A percentile compares a stretch with the other conserved stretches of the same genome.
These are phyloP conservation scores for Aulostomus chinensis DNA, from an alignment of 2,797 vertebrate species.

Conservation along the genomic window DNA sequence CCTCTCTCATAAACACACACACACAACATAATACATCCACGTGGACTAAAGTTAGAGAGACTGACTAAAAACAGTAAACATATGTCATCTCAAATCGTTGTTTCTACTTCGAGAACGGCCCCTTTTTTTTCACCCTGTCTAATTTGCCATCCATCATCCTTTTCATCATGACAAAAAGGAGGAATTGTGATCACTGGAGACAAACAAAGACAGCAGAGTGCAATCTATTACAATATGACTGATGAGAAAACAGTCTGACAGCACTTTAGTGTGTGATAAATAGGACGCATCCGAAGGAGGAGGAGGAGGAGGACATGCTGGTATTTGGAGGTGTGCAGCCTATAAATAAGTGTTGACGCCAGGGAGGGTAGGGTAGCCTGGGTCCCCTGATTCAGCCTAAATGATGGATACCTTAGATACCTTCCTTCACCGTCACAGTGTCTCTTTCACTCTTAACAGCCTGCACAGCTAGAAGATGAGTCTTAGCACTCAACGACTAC, in stretches of 20 bases:
- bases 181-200: constrained; percentile 2
- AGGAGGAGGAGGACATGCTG: constrained; percentile 16
- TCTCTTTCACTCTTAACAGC: constrained; percentile 3
- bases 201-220: constrained; percentile 11
- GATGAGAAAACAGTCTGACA: constrained; percentile 15
- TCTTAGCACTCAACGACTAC: constrained; percentile 20
- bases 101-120: constrained; percentile 7
- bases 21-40: not conserved
- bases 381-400: constrained; percentile 63
- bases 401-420: constrained; percentile 53
- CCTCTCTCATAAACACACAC: too few relatives aligned
- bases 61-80: not conserved
- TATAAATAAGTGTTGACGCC: constrained; percentile 56
- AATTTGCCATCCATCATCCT: constrained; percentile 31
- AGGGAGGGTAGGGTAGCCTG: constrained; percentile 45
- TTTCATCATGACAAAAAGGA: constrained; percentile 34
- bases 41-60: not conserved
- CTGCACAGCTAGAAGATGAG: constrained; percentile 16
- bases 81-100: constrained; percentile 4
- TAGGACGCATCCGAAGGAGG: constrained; percentile 17
- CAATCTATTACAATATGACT: constrained; percentile 1
- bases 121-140: constrained; percentile 15
- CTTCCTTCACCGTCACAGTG: constrained; percentile 26
- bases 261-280: constrained; percentile 28
- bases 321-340: constrained; percentile 27